Evolutionary conservation across 2,797 vertebrate genomes (phyloP).

Genomic region (Spinus olivaceus): DNA sequence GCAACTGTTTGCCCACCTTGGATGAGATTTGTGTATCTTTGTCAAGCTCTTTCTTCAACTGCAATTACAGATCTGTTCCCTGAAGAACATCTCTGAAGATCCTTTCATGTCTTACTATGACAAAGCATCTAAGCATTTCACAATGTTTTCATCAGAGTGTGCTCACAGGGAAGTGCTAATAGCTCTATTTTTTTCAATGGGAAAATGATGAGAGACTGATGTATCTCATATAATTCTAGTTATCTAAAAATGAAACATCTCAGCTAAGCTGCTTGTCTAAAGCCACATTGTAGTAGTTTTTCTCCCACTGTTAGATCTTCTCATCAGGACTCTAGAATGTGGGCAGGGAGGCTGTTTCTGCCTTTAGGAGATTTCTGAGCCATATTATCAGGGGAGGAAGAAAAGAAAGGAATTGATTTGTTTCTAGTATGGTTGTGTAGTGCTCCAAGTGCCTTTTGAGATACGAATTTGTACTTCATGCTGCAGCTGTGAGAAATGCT

Average conservation of each 20-base stretch:
- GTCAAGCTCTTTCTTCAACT: not conserved
- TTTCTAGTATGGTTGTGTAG: not conserved
- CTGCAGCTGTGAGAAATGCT: slow-evolving; percentile 13
- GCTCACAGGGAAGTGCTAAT: not conserved
- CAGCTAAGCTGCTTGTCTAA: not conserved
- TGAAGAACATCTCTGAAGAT: not conserved
- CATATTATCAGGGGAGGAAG: not conserved
- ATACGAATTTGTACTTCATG: not conserved
- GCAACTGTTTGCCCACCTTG: not conserved
- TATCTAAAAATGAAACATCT: not conserved
- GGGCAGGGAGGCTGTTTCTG: not conserved
- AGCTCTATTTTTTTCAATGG: not conserved
- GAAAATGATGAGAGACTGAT: not conserved
- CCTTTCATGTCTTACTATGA: not conserved
- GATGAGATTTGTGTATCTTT: not conserved
- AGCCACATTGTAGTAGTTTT: not conserved
- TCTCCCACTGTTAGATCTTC: not conserved
- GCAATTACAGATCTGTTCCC: not conserved
- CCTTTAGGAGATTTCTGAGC: not conserved
- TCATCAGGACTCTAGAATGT: not conserved
- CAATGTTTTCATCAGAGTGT: not conserved
- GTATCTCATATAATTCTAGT: not conserved
- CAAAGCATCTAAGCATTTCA: not conserved
- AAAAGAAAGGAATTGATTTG: not conserved
- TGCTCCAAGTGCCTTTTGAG: not conserved